phyloP scores from a whole-genome alignment of 1,140 invertebrate species.

The Drosophila tropicalis region DNA sequence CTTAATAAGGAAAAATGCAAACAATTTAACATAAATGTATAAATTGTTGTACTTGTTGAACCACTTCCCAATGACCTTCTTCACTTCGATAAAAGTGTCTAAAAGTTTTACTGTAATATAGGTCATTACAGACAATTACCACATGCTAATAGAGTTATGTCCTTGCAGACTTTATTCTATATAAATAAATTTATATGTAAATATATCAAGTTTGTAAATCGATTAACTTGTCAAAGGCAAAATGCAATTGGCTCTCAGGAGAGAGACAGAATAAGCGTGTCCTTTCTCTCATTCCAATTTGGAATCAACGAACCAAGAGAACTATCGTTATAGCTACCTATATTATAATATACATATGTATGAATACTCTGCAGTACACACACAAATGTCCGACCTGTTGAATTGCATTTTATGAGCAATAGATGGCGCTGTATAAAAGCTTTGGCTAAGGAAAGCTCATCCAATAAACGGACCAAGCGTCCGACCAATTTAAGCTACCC shows the following conservation, averaged over 20 bases:
- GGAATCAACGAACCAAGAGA: neutral
- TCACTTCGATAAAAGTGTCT: neutral
- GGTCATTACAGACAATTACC: neutral
- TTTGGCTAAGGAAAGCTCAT: slow-evolving; percentile 15
- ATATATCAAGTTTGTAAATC: neutral
- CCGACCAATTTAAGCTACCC: neutral
- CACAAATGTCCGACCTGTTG: neutral
- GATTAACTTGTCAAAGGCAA: neutral
- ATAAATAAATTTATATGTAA: neutral
- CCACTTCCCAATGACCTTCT: neutral
- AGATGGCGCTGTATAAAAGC: slow-evolving; percentile 44
- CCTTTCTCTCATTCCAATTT: neutral
- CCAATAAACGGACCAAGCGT: slow-evolving; percentile 37
- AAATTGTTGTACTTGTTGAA: neutral
- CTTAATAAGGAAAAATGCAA: neutral
- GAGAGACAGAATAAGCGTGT: neutral
- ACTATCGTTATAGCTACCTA: neutral
- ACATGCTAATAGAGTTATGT: neutral
- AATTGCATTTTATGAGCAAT: neutral
- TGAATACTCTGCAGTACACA: neutral
- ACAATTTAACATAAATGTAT: neutral
- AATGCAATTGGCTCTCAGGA: neutral
- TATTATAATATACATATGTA: neutral
- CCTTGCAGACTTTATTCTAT: neutral
- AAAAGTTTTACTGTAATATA: neutral